Percentiles rank a stretch among this genome's conserved stretches.
Evolutionary conservation across 2,888 invertebrate species (phyloP).

Genomic region (Scaptomyza reducta): DNA sequence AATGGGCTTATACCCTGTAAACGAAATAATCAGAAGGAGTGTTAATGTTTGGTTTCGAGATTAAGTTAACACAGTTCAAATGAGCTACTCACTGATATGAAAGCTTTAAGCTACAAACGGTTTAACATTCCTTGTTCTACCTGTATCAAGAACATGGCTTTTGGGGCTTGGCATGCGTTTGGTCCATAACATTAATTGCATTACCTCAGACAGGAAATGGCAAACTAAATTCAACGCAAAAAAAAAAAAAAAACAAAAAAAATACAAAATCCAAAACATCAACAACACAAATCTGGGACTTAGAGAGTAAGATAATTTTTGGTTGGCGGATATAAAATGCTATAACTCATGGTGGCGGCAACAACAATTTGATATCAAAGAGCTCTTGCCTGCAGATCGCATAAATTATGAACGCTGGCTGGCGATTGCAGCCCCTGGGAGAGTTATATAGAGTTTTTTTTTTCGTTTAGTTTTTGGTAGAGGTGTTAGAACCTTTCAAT

Average conservation of each 20-base stretch:
- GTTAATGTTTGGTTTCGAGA: neutral
- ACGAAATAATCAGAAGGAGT: neutral
- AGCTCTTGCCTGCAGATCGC: conserved; percentile 59
- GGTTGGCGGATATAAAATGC: conserved; percentile 66
- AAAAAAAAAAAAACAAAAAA: conserved; percentile 4
- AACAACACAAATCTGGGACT: conserved; percentile 27
- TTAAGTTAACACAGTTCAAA: neutral
- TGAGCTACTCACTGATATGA: neutral
- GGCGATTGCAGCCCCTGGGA: conserved; percentile 44
- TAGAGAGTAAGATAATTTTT: conserved; percentile 38
- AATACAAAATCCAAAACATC: conserved; percentile 21
- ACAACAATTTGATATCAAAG: conserved; percentile 76
- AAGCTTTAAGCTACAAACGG: neutral
- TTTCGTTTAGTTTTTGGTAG: conserved; percentile 11
- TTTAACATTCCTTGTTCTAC: conserved; percentile 11
- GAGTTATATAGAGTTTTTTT: conserved; percentile 14
- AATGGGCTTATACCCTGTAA: conserved; percentile 10
- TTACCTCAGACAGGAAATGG: conserved; percentile 48
- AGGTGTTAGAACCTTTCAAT: conserved; percentile 74
- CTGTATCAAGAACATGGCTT: conserved; percentile 12
- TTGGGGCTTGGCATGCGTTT: conserved; percentile 35
- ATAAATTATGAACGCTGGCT: conserved; percentile 60
- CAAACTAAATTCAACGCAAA: neutral
- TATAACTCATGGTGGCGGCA: conserved; percentile 70
- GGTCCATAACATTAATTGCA: conserved; percentile 44